These are phyloP conservation scores for Rhopalosiphum maidis DNA, from an alignment of 1,140 invertebrate genomes.

Conservation along the genomic window DNA sequence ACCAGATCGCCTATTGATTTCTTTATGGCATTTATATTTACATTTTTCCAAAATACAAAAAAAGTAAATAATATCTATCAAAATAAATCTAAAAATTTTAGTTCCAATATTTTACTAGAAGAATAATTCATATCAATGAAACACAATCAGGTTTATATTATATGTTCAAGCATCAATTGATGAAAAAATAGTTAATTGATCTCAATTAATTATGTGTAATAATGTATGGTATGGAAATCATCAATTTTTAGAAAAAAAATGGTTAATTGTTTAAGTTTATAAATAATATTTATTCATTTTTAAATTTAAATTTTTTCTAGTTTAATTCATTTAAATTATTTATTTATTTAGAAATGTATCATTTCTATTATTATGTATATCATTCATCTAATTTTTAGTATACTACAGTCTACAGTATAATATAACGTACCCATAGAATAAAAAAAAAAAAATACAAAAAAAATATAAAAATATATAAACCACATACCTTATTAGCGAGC, in stretches of 20 bases:
- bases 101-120: not conserved
- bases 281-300: not conserved
- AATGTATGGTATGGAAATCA: not conserved
- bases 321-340: too few species aligned
- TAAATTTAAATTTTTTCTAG: too few species aligned
- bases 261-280: not conserved
- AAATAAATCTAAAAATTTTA: not conserved
- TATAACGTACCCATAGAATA: not conserved
- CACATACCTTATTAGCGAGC: not conserved
- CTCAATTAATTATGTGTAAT: not conserved
- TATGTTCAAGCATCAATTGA: not conserved
- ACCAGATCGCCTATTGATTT: constrained; percentile 27
- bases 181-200: not conserved
- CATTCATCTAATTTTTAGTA: not conserved
- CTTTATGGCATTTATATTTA: not conserved
- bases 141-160: not conserved
- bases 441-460: too few species aligned
- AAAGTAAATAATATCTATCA: not conserved
- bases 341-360: too few species aligned
- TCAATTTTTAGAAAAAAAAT: not conserved
- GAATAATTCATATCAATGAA: not conserved
- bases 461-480: too few species aligned
- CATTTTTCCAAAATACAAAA: not conserved
- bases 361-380: not conserved
- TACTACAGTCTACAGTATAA: not conserved